These are phyloP conservation scores for Embiotoca jacksoni DNA, from an alignment of 2,113 vertebrate genomes.

Conservation along the genomic window DNA sequence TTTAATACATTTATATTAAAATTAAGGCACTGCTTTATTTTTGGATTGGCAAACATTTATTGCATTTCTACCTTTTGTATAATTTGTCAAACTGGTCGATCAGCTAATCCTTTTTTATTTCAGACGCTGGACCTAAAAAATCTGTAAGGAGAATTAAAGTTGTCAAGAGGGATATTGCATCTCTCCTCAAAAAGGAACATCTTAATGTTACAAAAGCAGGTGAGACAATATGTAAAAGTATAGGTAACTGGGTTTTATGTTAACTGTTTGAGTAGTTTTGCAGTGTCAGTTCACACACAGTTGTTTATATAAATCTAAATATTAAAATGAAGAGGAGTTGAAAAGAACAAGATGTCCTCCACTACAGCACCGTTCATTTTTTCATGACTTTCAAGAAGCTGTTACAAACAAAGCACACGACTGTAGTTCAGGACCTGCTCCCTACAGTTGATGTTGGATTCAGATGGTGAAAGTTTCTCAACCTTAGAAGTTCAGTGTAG, in stretches of 20 bases:
- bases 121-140: slow-evolving; percentile 44
- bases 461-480: neutral
- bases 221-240: slow-evolving; percentile 22
- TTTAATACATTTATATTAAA: too few species aligned
- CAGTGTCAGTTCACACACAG: too few species aligned
- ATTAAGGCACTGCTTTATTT: too few species aligned
- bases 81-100: neutral
- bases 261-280: too few species aligned
- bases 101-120: slow-evolving; percentile 11
- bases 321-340: too few species aligned
- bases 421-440: neutral
- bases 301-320: too few species aligned
- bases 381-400: too few species aligned
- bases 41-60: too few species aligned
- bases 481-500: neutral
- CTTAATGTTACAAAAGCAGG: slow-evolving; percentile 73
- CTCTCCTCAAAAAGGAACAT: slow-evolving; percentile 66
- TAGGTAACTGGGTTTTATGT: neutral
- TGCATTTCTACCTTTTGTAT: neutral
- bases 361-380: too few species aligned
- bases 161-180: slow-evolving; percentile 29
- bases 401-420: neutral
- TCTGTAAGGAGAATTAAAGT: slow-evolving; percentile 25
- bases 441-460: neutral
- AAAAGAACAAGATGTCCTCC: too few species aligned